These are phyloP conservation scores for Ectropis crepuscularia DNA, from an alignment of 2,888 invertebrate genomes.

Conservation along the genomic window DNA sequence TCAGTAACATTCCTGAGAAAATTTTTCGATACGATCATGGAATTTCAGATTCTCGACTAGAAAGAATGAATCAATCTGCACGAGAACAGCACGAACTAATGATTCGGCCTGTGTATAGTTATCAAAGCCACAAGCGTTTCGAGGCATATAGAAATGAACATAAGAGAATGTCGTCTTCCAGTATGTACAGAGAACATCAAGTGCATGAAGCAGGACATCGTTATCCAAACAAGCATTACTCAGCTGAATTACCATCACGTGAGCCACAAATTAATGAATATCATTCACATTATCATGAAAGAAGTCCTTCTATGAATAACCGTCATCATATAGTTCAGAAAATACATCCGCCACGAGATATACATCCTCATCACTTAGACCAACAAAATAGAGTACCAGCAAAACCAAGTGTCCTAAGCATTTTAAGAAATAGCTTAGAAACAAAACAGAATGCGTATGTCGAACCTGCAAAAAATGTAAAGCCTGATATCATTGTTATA, in stretches of 20 bases:
- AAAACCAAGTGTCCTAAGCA: constrained; percentile 89
- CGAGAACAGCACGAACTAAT: constrained; percentile 75
- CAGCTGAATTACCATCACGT: constrained; percentile 59
- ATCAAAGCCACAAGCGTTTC: constrained; percentile 74
- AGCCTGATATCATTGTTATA: constrained; percentile 80
- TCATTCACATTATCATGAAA: constrained; percentile 68
- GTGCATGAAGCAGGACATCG: constrained; percentile 60
- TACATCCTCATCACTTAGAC: constrained; percentile 64
- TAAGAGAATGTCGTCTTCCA: constrained; percentile 60
- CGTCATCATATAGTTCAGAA: constrained; percentile 76
- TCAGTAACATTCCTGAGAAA: constrained; percentile 81
- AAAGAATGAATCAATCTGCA: constrained; percentile 66
- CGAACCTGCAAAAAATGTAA: constrained; percentile 81
- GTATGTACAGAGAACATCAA: constrained; percentile 65
- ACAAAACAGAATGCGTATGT: constrained; percentile 83
- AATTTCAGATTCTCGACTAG: constrained; percentile 76
- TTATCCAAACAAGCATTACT: constrained; percentile 61
- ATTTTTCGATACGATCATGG: constrained; percentile 77
- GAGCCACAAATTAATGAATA: constrained; percentile 61
- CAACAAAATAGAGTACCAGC: constrained; percentile 79
- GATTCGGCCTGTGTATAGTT: constrained; percentile 76
- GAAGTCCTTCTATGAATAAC: constrained; percentile 59
- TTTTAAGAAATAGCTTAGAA: constrained; percentile 89
- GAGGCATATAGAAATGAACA: constrained; percentile 76
- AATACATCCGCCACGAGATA: constrained; percentile 70